Percentiles rank a stretch among this genome's conserved stretches.
phyloP scores from a whole-genome alignment of 1,140 invertebrate genomes.

The Neuroterus valhalla region DNA sequence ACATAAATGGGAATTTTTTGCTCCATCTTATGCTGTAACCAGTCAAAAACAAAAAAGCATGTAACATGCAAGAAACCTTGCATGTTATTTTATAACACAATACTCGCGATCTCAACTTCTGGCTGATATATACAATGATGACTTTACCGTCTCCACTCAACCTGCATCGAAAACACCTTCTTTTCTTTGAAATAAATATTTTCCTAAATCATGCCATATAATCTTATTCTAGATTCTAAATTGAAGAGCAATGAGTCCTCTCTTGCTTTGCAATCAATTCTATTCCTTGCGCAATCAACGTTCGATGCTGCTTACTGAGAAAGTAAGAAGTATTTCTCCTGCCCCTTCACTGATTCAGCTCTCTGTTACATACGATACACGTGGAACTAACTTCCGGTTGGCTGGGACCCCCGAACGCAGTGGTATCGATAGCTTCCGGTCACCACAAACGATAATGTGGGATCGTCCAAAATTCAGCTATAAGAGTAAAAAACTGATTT shows the following conservation, averaged over 20 bases:
- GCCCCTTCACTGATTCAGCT: constrained; percentile 49
- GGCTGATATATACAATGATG: too few relatives aligned
- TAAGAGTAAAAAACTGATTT: constrained; percentile 2
- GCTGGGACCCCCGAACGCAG: constrained; percentile 62
- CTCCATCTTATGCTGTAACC: too few relatives aligned
- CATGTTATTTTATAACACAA: too few relatives aligned
- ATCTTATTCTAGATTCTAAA: not conserved
- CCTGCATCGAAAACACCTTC: too few relatives aligned
- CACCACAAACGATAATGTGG: constrained; percentile 37
- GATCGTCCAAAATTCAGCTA: constrained; percentile 10
- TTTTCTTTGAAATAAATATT: too few relatives aligned
- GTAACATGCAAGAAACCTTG: too few relatives aligned
- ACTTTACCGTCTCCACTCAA: too few relatives aligned
- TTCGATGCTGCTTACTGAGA: constrained; percentile 49
- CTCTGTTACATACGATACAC: constrained; percentile 59
- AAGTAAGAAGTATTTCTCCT: constrained; percentile 50
- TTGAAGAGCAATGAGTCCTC: not conserved
- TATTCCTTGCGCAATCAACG: constrained; percentile 49
- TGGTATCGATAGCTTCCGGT: constrained; percentile 67
- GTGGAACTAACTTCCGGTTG: constrained; percentile 62
- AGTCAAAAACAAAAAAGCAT: too few relatives aligned
- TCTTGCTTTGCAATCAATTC: not conserved
- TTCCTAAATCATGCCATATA: not conserved
- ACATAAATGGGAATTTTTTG: too few relatives aligned
- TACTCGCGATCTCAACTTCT: too few relatives aligned